Evolutionary conservation across 1,140 invertebrate species (phyloP), one percentile per base, ranked within the genome.

Genomic region (Patella vulgata): DNA sequence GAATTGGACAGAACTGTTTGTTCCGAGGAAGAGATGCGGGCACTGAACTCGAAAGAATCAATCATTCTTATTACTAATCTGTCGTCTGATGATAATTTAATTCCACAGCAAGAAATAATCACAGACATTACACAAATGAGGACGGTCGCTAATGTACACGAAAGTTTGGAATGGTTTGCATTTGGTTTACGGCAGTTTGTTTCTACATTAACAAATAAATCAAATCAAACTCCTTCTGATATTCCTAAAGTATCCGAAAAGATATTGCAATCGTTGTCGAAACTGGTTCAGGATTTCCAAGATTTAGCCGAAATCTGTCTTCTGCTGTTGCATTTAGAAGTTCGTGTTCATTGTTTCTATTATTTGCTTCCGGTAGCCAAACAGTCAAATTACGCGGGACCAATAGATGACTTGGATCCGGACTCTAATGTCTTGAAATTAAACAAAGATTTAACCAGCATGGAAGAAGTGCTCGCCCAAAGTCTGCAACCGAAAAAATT

Each of bases 291-390:
- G 59, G 91, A 93, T 61, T 95, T 96, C 74, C 91, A 94, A 77
- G 92, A 95, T 68, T 87, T 97, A 44, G 90, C 93, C 0, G 92
- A 97, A 76, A 95, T 92, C 36, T 96, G 94, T 80, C 87, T 98
- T 39, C 81, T 98, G 19, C 89, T 97, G 30, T 81, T 98, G 27
- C 95, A 98, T 87, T 86, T 98, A 69, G 96, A 98, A 87, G 92
- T 94, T 46, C 88, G 95, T 62, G 94, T 97, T 31, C 94, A 97
- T 78, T 97, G 95, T 82, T 97, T 97, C 83, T 93, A 94, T 82
- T 95, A 96, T 85, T 85, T 98, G 42, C 80, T 92, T 47, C 90
- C 91, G 3, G 85, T 91, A 44, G 87, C 88, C n/a, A 88, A 89
- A 71, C 87, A 83, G 79, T 80, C 81, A 0, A 82, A 83, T 48